These are phyloP conservation scores for Tinamus guttatus DNA, from an alignment of 2,113 vertebrate genomes.

Conservation along the genomic window DNA sequence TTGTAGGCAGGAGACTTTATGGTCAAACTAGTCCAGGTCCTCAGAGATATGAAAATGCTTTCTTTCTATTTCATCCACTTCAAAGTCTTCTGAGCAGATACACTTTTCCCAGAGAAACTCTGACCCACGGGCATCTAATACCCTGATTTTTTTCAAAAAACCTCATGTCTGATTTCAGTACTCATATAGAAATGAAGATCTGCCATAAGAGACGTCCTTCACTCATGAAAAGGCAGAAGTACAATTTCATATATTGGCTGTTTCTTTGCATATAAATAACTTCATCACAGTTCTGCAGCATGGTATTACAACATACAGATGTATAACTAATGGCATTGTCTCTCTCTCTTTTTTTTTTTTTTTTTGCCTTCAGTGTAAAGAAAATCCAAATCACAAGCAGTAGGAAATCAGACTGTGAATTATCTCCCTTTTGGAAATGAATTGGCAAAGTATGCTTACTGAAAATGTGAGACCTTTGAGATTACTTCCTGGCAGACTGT, in stretches of 20 bases:
- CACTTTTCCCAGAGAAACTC: neutral
- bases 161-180: neutral
- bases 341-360: neutral
- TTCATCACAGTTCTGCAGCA: neutral
- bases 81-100: neutral
- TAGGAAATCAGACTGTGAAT: neutral
- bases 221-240: neutral
- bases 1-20: neutral
- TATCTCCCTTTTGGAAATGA: neutral
- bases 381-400: neutral
- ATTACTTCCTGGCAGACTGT: neutral
- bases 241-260: neutral
- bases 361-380: neutral
- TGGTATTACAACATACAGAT: neutral
- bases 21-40: neutral
- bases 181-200: neutral
- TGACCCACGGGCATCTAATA: fast-evolving
- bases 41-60: neutral
- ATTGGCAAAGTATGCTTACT: neutral
- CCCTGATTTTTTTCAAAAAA: neutral
- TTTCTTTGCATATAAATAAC: neutral
- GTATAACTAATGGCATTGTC: neutral
- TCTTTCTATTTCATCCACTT: neutral
- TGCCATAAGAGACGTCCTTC: neutral
- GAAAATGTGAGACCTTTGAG: neutral